phyloP scores from a whole-genome alignment of 1,140 invertebrate genomes.

The Laodelphax striatellus region DNA sequence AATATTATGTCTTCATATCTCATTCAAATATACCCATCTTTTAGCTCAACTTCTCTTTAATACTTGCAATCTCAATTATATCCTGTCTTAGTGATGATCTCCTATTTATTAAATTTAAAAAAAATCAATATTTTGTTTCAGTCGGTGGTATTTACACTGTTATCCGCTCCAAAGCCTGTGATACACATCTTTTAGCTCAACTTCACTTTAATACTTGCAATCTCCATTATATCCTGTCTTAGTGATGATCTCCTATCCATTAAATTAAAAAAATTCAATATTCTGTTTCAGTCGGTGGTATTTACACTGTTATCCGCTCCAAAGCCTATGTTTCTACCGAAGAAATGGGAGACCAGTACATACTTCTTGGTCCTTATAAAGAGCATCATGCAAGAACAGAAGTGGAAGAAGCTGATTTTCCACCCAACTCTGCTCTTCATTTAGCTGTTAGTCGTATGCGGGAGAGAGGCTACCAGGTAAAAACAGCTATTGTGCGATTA shows the following conservation, averaged over 20 bases:
- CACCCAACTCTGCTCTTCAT: slow-evolving; percentile 59
- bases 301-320: slow-evolving; percentile 97
- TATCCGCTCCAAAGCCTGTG: slow-evolving; percentile 92
- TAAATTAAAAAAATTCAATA: too few relatives aligned
- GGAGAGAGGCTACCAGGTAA: slow-evolving; percentile 80
- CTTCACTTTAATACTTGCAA: too few relatives aligned
- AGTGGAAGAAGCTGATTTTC: slow-evolving; percentile 87
- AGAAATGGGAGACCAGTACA: slow-evolving; percentile 97
- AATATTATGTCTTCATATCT: too few relatives aligned
- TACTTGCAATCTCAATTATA: too few relatives aligned
- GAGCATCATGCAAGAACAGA: slow-evolving; percentile 88
- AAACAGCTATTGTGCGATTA: background rate
- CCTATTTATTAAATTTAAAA: too few relatives aligned
- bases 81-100: too few relatives aligned
- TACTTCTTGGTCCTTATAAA: slow-evolving; percentile 88
- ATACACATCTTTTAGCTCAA: too few relatives aligned
- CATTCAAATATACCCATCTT: too few relatives aligned
- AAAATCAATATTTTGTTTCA: slow-evolving; percentile 34
- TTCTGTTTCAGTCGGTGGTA: slow-evolving; percentile 75
- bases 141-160: slow-evolving; percentile 99
- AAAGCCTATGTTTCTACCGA: slow-evolving; percentile 97
- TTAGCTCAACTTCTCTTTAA: too few relatives aligned
- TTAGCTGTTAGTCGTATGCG: slow-evolving; percentile 72
- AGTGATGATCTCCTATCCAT: too few relatives aligned
- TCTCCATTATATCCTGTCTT: too few relatives aligned